phyloP scores from a whole-genome alignment of 2,113 vertebrate genomes.

The Budorcas taxicolor region DNA sequence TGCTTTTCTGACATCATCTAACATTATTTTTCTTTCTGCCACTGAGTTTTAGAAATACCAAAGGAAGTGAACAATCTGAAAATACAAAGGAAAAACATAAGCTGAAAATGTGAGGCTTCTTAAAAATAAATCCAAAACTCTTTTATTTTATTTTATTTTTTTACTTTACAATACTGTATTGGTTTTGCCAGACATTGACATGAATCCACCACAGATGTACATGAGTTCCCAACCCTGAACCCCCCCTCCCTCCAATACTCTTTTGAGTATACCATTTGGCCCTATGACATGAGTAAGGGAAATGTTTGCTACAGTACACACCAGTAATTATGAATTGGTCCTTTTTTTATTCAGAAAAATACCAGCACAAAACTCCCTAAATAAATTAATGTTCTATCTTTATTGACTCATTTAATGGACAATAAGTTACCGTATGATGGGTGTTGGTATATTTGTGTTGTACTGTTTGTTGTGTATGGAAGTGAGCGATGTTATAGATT shows the following conservation, averaged over 20 bases:
- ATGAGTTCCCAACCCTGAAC: too few species aligned
- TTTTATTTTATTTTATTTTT: background rate
- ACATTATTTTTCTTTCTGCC: background rate
- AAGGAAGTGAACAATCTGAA: background rate
- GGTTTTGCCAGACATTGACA: too few species aligned
- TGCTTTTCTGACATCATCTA: background rate
- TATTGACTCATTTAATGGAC: background rate
- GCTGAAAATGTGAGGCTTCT: background rate
- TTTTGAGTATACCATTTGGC: background rate
- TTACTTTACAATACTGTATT: too few species aligned
- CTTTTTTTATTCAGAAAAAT: background rate
- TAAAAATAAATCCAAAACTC: background rate
- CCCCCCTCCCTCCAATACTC: too few species aligned
- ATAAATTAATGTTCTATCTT: background rate
- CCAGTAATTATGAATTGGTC: background rate
- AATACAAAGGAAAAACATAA: constrained; percentile 33
- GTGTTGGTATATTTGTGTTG: background rate
- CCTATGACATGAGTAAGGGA: background rate
- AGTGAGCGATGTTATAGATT: background rate
- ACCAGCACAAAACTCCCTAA: background rate
- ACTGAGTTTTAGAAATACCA: background rate
- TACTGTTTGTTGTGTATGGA: background rate
- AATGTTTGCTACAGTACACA: background rate
- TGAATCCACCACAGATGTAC: too few species aligned
- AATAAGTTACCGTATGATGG: background rate